A percentile compares a stretch with the other conserved stretches of the same genome.
Conservation (phyloP, 2,797 vertebrate genomes). For the Lagocephalus sceleratus region DNA sequence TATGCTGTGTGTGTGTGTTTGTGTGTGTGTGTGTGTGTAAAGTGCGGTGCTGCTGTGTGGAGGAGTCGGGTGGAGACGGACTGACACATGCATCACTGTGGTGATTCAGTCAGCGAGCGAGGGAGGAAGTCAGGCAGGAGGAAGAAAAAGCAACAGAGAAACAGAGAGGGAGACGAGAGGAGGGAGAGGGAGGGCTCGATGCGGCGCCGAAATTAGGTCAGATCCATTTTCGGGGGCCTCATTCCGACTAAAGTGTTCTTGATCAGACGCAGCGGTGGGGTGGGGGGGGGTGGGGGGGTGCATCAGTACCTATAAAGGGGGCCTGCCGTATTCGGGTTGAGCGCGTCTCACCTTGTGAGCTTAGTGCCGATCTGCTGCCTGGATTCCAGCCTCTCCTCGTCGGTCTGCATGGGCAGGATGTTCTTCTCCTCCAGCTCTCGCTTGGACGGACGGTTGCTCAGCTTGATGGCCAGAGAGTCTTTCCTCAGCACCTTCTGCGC, state of each 20-base stretch:
- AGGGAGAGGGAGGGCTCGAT: slow-evolving; percentile 19
- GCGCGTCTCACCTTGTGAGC: slow-evolving; percentile 84
- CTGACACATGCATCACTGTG: slow-evolving; percentile 70
- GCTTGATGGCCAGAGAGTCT: slow-evolving; percentile 97
- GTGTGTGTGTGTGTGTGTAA: slow-evolving; percentile 31
- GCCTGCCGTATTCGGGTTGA: slow-evolving; percentile 8
- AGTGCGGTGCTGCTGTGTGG: slow-evolving; percentile 61
- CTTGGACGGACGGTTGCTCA: slow-evolving; percentile 96
- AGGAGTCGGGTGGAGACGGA: slow-evolving; percentile 67
- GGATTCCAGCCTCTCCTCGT: slow-evolving; percentile 92
- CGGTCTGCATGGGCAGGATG: slow-evolving; percentile 93
- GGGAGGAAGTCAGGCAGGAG: slow-evolving; percentile 66
- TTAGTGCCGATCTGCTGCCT: slow-evolving; percentile 96
- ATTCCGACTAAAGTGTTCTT: slow-evolving; percentile 55
- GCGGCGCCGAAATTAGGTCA: slow-evolving; percentile 73
- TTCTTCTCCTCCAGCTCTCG: slow-evolving; percentile 97
- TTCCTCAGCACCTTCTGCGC: slow-evolving; percentile 95
- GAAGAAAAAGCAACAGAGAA: slow-evolving; percentile 39
- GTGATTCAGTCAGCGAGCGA: slow-evolving; percentile 69
- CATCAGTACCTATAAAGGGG: slow-evolving; percentile 14
- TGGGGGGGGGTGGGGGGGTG: slow-evolving; percentile 17
- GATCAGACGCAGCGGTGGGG: too few relatives aligned
- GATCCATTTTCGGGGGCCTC: slow-evolving; percentile 68
- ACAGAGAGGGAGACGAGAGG: slow-evolving; percentile 33
- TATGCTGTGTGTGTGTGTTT: slow-evolving; percentile 4